A percentile compares a stretch with the other conserved stretches of the same genome.
phyloP scores from a whole-genome alignment of 2,113 vertebrate species.

The Otolemur garnettii region DNA sequence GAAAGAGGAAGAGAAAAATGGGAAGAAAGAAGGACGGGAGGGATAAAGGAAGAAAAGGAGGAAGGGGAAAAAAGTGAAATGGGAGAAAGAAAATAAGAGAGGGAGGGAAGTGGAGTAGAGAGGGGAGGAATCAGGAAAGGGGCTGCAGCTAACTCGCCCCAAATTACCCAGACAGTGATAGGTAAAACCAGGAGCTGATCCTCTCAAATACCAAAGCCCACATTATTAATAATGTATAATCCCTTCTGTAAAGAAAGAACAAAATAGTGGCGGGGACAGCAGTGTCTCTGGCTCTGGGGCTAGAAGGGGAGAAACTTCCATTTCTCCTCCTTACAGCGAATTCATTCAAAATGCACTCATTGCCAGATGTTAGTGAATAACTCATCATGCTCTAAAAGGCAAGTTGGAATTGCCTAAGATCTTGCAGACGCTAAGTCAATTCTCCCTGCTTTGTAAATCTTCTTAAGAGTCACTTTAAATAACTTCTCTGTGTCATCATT shows the following conservation, averaged over 20 bases:
- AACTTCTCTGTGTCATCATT: neutral
- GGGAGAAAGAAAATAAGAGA: neutral
- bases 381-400: neutral
- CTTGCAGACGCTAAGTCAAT: neutral
- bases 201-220: neutral
- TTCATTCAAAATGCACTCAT: neutral
- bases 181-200: neutral
- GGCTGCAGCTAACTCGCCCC: neutral
- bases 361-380: neutral
- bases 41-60: no score
- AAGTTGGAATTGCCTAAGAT: neutral
- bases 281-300: neutral
- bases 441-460: neutral
- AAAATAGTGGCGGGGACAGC: neutral
- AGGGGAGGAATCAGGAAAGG: neutral
- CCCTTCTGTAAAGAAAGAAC: neutral
- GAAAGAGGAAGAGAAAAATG: neutral
- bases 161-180: neutral
- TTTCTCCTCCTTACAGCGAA: neutral
- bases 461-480: neutral
- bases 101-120: no score
- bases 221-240: neutral
- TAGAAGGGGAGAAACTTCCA: conserved; percentile 19
- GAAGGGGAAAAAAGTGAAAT: neutral
- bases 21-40: no score